phyloP scores from a whole-genome alignment of 1,140 invertebrate species.

The Drosophila lacteicornis region DNA sequence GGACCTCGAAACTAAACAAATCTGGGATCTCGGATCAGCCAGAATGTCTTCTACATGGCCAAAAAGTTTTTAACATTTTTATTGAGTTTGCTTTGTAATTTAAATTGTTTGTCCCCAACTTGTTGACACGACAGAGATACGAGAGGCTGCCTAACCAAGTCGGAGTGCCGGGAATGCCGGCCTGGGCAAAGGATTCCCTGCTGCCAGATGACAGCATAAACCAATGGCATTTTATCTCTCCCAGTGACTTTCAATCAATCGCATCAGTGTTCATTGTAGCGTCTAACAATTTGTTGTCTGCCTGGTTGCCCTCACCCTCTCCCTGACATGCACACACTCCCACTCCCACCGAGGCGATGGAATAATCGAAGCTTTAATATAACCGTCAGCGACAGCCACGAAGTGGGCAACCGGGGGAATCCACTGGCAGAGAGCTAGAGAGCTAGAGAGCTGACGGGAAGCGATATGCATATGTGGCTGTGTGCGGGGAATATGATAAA shows the following conservation, averaged over 20 bases:
- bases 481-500: constrained; percentile 24
- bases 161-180: neutral
- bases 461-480: constrained; percentile 7
- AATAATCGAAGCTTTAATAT: constrained; percentile 66
- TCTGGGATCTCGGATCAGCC: constrained; percentile 42
- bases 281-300: constrained; percentile 76
- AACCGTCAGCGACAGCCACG: constrained; percentile 51
- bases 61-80: constrained; percentile 76
- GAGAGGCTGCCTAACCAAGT: constrained; percentile 20
- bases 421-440: constrained; percentile 40
- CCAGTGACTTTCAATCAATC: constrained; percentile 79
- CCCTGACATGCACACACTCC: constrained; percentile 7
- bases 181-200: constrained; percentile 12
- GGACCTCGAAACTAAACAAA: constrained; percentile 68
- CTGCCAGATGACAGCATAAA: constrained; percentile 60
- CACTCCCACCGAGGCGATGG: constrained; percentile 11
- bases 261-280: constrained; percentile 80
- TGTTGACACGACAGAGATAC: constrained; percentile 58
- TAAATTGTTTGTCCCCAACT: constrained; percentile 77
- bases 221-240: constrained; percentile 71
- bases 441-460: neutral
- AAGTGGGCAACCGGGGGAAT: constrained; percentile 35
- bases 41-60: constrained; percentile 46
- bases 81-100: constrained; percentile 82
- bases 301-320: constrained; percentile 45